Base-by-base conservation (phyloP, 1,140 invertebrate species). In the Lanistes nyassanus region DNA sequence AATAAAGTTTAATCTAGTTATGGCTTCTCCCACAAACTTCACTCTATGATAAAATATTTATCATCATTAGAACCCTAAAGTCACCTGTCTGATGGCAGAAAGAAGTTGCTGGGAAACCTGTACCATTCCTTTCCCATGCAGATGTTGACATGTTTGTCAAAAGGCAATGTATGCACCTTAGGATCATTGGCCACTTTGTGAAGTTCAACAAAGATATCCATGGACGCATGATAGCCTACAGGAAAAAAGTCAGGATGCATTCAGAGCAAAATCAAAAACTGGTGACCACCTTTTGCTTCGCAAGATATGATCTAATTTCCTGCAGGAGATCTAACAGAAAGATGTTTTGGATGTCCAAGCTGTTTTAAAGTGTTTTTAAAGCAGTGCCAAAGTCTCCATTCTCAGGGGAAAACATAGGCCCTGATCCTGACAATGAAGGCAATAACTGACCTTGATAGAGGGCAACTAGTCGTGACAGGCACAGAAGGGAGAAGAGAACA, bases 51-150 rank as follows among this genome's bases (percentile, higher is more conserved):
- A 53, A 53, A 23, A 13, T 23, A 53, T 23, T 53, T 53, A 11
- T 13, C 51, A 53, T 53, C 13, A 13, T 53, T 13, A 53, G 23
- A 53, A 36, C 11, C 23, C 26, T 65, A 23, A 51, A 82, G 84
- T 80, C 77, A 89, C 88, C 86, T 87, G 51, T 83, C 79, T 16
- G 91, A 90, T 5, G 97, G 96, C n/a, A 99, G 91, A 86, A 99
- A 98, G 90, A 99, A 99, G 74, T 94, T 96, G 42, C 94, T 95
- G 0, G 98, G 97, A 88, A 95, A 99, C 55, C 98, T 91, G 89
- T 99, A 93, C 98, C 98, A 99, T 84, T 99, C 98, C 91, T 99
- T 99, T 21, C 97, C 98, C 81, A 97, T 92, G 88, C 98, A 99
- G 13, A 99, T 92, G 80, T 95, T 95, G 5, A 94, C 92, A 69